Percentiles rank a stretch among this genome's conserved stretches.
Evolutionary conservation across 2,888 invertebrate genomes (phyloP).

Genomic region (Tubulanus polymorphus): DNA sequence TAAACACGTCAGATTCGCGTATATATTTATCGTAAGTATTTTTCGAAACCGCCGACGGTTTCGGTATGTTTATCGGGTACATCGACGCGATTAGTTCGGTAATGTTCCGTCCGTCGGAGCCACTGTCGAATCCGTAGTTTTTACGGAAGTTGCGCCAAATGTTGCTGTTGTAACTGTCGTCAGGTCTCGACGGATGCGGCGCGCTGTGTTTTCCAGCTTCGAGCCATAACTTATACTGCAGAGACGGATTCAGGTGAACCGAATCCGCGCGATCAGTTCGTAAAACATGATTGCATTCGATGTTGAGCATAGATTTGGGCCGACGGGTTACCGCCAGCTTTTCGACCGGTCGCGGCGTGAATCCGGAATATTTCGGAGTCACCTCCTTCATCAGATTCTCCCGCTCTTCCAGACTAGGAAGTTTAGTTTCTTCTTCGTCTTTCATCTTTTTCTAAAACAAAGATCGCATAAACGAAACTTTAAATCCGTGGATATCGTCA

Average conservation of each 20-base stretch:
- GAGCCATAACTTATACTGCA: conserved; percentile 46
- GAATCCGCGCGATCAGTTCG: conserved; percentile 26
- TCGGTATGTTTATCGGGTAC: conserved; percentile 50
- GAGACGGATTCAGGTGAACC: conserved; percentile 22
- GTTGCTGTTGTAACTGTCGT: conserved; percentile 47
- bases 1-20: conserved; percentile 40
- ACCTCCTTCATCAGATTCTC: conserved; percentile 34
- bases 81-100: conserved; percentile 46
- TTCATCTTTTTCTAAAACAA: too few relatives aligned
- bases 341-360: conserved; percentile 41
- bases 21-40: conserved; percentile 48
- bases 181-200: conserved; percentile 37
- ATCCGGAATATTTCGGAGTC: conserved; percentile 35
- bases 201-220: conserved; percentile 49
- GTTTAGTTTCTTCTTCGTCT: conserved; percentile 5
- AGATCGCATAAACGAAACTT: too few relatives aligned
- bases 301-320: conserved; percentile 38
- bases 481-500: too few relatives aligned
- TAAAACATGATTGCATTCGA: conserved; percentile 47
- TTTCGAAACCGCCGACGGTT: conserved; percentile 39
- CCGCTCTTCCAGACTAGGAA: conserved; percentile 41
- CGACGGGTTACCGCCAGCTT: conserved; percentile 29
- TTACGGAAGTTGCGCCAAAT: conserved; percentile 50
- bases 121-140: conserved; percentile 38
- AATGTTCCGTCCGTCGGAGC: conserved; percentile 37